Percentiles rank a stretch among this genome's conserved stretches.
Evolutionary conservation across 2,888 invertebrate genomes (phyloP).

Genomic region (Sarcophaga rosellei): DNA sequence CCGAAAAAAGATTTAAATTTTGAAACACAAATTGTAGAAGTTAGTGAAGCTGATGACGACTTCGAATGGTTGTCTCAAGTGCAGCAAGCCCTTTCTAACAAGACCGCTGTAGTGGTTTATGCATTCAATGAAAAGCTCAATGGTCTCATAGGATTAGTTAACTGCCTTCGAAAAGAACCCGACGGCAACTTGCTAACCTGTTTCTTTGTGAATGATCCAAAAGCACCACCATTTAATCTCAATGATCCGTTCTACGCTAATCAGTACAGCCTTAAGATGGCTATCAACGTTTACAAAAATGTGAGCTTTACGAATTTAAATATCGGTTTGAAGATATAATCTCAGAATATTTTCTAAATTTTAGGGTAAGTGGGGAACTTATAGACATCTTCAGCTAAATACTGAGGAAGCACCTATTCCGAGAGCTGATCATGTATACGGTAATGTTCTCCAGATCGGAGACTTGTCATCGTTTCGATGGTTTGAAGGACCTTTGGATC

Average conservation of each 20-base stretch:
- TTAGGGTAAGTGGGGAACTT: slow-evolving; percentile 85
- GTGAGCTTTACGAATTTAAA: slow-evolving; percentile 71
- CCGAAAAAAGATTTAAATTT: slow-evolving; percentile 68
- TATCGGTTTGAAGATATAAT: background rate
- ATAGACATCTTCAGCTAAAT: slow-evolving; percentile 88
- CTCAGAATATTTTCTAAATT: background rate
- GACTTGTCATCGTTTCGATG: slow-evolving; percentile 93
- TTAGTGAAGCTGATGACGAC: slow-evolving; percentile 74
- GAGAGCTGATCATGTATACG: slow-evolving; percentile 86
- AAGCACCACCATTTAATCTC: slow-evolving; percentile 86
- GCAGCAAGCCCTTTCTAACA: slow-evolving; percentile 74
- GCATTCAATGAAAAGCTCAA: slow-evolving; percentile 86
- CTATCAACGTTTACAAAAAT: slow-evolving; percentile 88
- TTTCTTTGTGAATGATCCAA: slow-evolving; percentile 85
- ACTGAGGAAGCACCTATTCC: slow-evolving; percentile 80
- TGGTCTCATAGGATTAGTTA: slow-evolving; percentile 94
- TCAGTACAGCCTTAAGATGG: slow-evolving; percentile 88
- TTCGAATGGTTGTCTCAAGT: slow-evolving; percentile 77
- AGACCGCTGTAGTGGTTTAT: slow-evolving; percentile 83
- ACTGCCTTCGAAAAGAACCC: slow-evolving; percentile 91
- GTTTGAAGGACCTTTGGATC: slow-evolving; percentile 86
- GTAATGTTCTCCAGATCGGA: slow-evolving; percentile 89
- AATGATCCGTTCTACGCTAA: slow-evolving; percentile 85
- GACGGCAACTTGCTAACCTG: slow-evolving; percentile 86
- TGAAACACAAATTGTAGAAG: slow-evolving; percentile 72